Evolutionary conservation across 2,888 invertebrate species (phyloP).

Genomic region (Brenthis ino): DNA sequence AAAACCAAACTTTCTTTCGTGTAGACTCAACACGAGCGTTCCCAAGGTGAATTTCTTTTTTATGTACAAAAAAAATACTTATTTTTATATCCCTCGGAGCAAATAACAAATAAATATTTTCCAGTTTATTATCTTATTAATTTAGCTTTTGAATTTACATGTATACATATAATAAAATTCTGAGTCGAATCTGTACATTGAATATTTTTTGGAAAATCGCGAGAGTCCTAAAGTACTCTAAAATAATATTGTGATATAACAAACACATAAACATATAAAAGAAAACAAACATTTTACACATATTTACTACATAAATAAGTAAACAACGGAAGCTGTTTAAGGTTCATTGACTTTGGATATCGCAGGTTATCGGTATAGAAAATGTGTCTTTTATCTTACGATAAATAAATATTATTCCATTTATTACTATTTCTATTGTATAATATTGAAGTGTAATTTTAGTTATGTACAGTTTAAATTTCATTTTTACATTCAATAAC

Average conservation of each 20-base stretch:
- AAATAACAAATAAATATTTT: constrained; percentile 31
- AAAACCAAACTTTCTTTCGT: constrained; percentile 11
- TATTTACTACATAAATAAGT: not conserved
- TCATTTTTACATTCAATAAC: too few relatives aligned
- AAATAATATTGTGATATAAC: too few relatives aligned
- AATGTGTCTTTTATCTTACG: not conserved
- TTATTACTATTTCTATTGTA: too few relatives aligned
- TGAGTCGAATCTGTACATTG: too few relatives aligned
- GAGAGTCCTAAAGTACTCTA: too few relatives aligned
- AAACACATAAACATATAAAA: too few relatives aligned
- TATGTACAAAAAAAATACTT: constrained; percentile 26
- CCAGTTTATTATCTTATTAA: constrained; percentile 15
- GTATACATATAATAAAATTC: too few relatives aligned
- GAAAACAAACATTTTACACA: not conserved
- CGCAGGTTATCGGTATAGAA: too few relatives aligned
- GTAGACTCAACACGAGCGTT: constrained; percentile 18
- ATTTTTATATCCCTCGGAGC: constrained; percentile 26
- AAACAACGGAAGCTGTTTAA: not conserved
- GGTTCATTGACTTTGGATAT: not conserved
- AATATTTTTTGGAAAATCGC: too few relatives aligned
- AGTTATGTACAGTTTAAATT: too few relatives aligned
- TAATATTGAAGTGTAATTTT: too few relatives aligned
- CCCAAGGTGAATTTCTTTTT: constrained; percentile 36
- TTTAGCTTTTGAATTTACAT: not conserved
- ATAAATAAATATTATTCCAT: not conserved